Conservation (phyloP, 2,113 vertebrate species). For the Oncorhynchus gorbuscha region DNA sequence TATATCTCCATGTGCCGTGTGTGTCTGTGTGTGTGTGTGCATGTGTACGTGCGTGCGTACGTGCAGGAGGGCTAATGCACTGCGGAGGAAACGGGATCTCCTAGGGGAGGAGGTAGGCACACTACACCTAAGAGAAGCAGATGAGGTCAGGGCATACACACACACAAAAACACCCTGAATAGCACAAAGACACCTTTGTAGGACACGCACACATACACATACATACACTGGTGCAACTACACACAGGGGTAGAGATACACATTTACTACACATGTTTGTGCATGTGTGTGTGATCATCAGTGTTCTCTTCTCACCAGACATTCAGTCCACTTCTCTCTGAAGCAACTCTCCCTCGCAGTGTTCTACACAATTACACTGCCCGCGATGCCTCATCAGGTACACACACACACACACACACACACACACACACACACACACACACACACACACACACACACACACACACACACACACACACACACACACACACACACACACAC, state of each 20-base stretch:
- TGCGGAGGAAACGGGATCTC: constrained; percentile 95
- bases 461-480: constrained; percentile 25
- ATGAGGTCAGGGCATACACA: constrained; percentile 66
- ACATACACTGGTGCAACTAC: not conserved
- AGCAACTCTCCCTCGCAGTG: constrained; percentile 55
- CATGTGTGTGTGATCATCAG: not conserved
- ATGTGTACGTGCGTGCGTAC: constrained; percentile 42
- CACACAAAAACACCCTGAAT: constrained; percentile 59
- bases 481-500: not conserved
- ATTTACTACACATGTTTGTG: no score
- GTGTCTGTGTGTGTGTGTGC: constrained; percentile 13
- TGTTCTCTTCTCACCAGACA: constrained; percentile 51
- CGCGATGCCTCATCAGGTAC: constrained; percentile 71
- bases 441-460: constrained; percentile 30
- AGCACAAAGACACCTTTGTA: constrained; percentile 72
- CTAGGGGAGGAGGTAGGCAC: constrained; percentile 94
- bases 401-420: constrained; percentile 17
- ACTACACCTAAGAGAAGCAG: constrained; percentile 83
- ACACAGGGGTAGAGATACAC: no score
- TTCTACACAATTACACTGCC: constrained; percentile 71
- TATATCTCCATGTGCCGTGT: not conserved
- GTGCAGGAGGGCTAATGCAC: constrained; percentile 88
- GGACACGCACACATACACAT: constrained; percentile 42
- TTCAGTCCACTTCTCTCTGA: constrained; percentile 64
- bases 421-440: no score